Evolutionary conservation across 2,888 invertebrate genomes (phyloP).

Genomic region (Mesoligia furuncula): DNA sequence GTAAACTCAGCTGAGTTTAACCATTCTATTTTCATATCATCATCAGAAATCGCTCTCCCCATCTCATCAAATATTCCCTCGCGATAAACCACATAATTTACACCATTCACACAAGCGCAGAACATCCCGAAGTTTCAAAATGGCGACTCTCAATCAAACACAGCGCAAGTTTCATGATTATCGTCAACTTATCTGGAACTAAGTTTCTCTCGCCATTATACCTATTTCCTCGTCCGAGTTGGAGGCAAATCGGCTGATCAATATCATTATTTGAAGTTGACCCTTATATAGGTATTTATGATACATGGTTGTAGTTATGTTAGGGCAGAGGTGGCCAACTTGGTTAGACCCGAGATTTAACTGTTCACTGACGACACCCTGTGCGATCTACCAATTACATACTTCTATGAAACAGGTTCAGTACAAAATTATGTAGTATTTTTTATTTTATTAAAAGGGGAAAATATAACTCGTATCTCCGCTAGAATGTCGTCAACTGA

Average conservation of each 20-base stretch:
- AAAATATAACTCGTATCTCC: no score
- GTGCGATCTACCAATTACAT: no score
- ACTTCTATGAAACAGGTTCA: no score
- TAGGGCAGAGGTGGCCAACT: no score
- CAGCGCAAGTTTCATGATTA: constrained; percentile 59
- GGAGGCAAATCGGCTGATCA: constrained; percentile 55
- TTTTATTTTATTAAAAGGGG: no score
- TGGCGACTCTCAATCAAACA: constrained; percentile 60
- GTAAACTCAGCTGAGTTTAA: background rate
- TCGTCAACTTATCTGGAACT: constrained; percentile 60
- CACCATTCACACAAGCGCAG: constrained; percentile 21
- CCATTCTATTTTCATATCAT: background rate
- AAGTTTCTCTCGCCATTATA: constrained; percentile 57
- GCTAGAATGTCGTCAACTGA: no score
- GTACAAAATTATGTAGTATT: no score
- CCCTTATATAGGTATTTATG: background rate
- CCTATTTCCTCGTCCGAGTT: constrained; percentile 35
- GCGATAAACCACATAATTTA: constrained; percentile 4
- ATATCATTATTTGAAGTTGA: constrained; percentile 39
- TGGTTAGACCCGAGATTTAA: no score
- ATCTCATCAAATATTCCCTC: constrained; percentile 18
- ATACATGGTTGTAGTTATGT: background rate
- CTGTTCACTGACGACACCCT: no score
- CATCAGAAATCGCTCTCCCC: background rate
- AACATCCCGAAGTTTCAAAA: constrained; percentile 48